Evolutionary conservation across 2,888 invertebrate species (phyloP).

Genomic region (Gymnosoma rotundatum): DNA sequence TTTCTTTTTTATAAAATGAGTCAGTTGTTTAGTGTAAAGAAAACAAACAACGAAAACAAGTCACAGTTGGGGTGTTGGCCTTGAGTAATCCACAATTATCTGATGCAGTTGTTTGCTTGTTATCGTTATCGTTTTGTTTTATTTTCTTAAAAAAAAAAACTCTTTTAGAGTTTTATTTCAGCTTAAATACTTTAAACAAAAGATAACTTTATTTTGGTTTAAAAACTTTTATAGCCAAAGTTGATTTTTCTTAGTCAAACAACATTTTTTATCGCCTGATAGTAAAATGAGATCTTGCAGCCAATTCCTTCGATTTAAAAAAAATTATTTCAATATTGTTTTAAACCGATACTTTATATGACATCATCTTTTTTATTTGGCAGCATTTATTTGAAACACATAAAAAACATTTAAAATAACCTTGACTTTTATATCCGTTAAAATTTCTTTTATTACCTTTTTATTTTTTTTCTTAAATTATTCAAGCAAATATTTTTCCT

Average conservation of each 20-base stretch:
- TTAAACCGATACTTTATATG: slow-evolving; percentile 37
- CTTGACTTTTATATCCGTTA: slow-evolving; percentile 52
- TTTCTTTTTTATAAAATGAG: slow-evolving; percentile 11
- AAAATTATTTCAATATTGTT: not conserved
- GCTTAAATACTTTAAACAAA: slow-evolving; percentile 1
- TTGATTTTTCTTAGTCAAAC: not conserved
- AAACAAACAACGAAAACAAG: slow-evolving; percentile 40
- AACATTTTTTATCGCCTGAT: not conserved
- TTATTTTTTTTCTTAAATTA: not conserved
- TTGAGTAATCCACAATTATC: slow-evolving; percentile 71
- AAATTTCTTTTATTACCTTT: not conserved
- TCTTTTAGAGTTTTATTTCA: not conserved
- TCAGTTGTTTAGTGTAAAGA: slow-evolving; percentile 27
- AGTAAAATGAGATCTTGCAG: not conserved
- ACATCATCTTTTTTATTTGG: slow-evolving; percentile 60
- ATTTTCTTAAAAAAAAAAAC: not conserved
- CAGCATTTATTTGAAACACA: slow-evolving; percentile 10
- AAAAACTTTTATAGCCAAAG: not conserved
- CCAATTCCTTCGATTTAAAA: not conserved
- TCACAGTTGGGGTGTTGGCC: slow-evolving; percentile 66
- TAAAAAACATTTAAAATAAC: slow-evolving; percentile 16
- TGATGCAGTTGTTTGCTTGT: slow-evolving; percentile 49
- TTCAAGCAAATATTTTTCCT: not conserved
- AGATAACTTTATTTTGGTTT: not conserved
- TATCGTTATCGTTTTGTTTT: slow-evolving; percentile 40